These are phyloP conservation scores for Phaethon lepturus DNA, from an alignment of 2,113 vertebrate species.

Conservation along the genomic window DNA sequence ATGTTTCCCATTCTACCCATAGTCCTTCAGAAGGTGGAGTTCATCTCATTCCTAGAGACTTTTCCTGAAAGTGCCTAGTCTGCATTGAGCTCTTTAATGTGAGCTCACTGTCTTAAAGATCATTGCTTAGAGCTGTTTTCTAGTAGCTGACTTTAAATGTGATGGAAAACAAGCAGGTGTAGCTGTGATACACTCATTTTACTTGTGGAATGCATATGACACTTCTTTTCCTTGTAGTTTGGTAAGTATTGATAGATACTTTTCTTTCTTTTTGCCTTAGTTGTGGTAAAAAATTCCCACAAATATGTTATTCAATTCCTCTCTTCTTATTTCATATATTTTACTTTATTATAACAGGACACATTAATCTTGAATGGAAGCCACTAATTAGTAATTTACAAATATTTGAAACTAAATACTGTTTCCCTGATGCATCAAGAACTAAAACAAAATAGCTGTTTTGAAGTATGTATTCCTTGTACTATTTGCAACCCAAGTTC, in stretches of 20 bases:
- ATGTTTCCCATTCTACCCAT: neutral
- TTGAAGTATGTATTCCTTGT: neutral
- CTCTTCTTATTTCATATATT: neutral
- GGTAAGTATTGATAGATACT: slow-evolving; percentile 12
- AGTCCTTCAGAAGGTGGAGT: slow-evolving; percentile 1
- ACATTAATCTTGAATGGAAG: neutral
- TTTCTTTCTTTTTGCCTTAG: neutral
- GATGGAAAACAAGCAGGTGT: neutral
- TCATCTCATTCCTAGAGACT: neutral
- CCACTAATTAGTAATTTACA: neutral
- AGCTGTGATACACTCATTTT: neutral
- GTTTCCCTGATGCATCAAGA: neutral
- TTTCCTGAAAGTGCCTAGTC: neutral
- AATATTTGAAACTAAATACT: neutral
- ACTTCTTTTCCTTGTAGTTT: neutral
- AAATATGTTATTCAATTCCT: neutral
- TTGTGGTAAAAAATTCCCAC: neutral
- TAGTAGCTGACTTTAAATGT: neutral
- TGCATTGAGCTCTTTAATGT: neutral
- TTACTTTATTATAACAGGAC: neutral
- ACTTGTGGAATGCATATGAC: neutral
- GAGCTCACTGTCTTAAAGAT: neutral
- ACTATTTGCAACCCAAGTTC: neutral
- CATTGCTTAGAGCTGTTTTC: neutral
- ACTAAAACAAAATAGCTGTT: neutral